phyloP scores from a whole-genome alignment of 2,797 vertebrate species.

The Basileuterus tristriatus region DNA sequence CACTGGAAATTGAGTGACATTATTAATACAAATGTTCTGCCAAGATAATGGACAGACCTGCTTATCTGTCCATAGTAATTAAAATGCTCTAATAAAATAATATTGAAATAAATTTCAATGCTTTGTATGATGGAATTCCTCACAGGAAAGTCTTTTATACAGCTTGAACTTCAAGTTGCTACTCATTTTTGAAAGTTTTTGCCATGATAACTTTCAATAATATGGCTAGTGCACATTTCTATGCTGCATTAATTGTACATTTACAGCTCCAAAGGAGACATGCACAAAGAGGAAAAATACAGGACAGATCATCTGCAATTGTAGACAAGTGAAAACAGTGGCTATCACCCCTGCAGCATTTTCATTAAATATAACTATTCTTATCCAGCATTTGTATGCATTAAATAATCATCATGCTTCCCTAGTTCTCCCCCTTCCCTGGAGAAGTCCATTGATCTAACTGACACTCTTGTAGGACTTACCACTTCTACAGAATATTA shows the following conservation, averaged over 20 bases:
- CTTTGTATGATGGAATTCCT: constrained; percentile 36
- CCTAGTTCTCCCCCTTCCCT: constrained; percentile 33
- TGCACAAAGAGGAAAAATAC: not conserved
- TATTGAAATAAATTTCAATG: constrained; percentile 51
- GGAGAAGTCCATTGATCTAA: constrained; percentile 14
- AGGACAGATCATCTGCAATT: constrained; percentile 29
- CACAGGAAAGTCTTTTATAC: constrained; percentile 21
- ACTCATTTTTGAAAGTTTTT: constrained; percentile 60
- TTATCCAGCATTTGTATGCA: constrained; percentile 28
- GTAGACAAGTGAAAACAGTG: constrained; percentile 58
- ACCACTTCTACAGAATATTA: constrained; percentile 26
- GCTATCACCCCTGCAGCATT: constrained; percentile 41
- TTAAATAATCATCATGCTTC: constrained; percentile 57
- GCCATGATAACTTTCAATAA: constrained; percentile 68
- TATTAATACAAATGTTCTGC: constrained; percentile 56
- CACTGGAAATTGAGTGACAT: not conserved
- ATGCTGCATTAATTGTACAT: constrained; percentile 68
- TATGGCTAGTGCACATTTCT: constrained; percentile 29
- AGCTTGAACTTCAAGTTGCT: constrained; percentile 49
- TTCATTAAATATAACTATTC: constrained; percentile 63
- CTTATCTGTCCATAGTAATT: constrained; percentile 62
- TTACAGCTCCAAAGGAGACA: constrained; percentile 52
- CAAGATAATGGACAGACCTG: constrained; percentile 34
- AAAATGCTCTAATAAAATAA: constrained; percentile 66
- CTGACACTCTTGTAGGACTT: constrained; percentile 19